Percentiles rank a stretch among this genome's conserved stretches.
Conservation (phyloP, 37 sponge, comb jelly and placozoan species). For the Halisarca cf. caerulea region DNA sequence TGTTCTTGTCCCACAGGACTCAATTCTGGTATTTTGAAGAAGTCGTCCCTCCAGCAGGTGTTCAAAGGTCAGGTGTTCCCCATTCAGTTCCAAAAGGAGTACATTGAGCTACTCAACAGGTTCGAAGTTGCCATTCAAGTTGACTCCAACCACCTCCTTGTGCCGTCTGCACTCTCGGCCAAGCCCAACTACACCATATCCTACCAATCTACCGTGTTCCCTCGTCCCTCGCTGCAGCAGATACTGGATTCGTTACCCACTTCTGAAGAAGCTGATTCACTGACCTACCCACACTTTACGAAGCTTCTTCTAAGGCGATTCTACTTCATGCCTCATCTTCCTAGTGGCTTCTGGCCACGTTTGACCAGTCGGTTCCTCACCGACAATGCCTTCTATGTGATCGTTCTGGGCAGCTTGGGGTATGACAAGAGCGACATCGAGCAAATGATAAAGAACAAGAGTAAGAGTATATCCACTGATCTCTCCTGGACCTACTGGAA, state of each 20-base stretch:
- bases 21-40: constrained; percentile 77
- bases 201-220: constrained; percentile 68
- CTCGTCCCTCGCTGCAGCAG: constrained; percentile 52
- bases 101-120: constrained; percentile 81
- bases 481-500: constrained; percentile 91
- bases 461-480: background rate
- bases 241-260: constrained; percentile 6
- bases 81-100: constrained; percentile 67
- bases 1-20: constrained; percentile 47
- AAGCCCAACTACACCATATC: constrained; percentile 69
- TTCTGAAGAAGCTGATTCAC: background rate
- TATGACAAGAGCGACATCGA: constrained; percentile 32
- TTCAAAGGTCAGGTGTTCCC: constrained; percentile 85
- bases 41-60: constrained; percentile 74
- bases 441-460: constrained; percentile 16
- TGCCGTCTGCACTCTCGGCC: constrained; percentile 82
- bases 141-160: constrained; percentile 64
- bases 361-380: constrained; percentile 82
- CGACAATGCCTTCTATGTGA: constrained; percentile 26
- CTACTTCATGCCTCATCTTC: constrained; percentile 92
- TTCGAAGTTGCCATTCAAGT: constrained; percentile 89
- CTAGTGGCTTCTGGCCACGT: constrained; percentile 93
- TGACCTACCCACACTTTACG: constrained; percentile 27
- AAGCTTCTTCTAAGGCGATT: constrained; percentile 78
- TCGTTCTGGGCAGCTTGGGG: constrained; percentile 56